Percentiles rank a stretch among this genome's conserved stretches.
Conservation (phyloP, 23 tunicate species). For the Halocynthia roretzi region DNA sequence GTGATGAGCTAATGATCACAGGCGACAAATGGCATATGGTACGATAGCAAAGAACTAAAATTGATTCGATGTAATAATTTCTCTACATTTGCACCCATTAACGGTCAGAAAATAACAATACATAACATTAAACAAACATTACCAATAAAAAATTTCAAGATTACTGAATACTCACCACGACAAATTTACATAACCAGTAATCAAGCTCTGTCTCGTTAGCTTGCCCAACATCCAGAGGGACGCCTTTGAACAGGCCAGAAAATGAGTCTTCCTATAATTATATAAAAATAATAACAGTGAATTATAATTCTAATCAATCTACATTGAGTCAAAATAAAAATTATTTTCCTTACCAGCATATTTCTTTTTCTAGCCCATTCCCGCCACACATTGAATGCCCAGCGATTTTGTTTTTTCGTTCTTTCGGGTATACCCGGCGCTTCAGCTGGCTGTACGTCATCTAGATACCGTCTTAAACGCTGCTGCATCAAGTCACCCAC, state of each 20-base stretch:
- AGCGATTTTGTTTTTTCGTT: conserved; percentile 89
- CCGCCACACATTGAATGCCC: conserved; percentile 98
- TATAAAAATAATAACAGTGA: neutral
- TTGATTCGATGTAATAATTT: no score
- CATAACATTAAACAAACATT: no score
- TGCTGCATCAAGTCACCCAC: conserved; percentile 15
- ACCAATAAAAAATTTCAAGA: neutral
- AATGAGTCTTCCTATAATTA: conserved; percentile 14
- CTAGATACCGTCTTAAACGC: conserved; percentile 11
- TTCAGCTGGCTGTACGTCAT: conserved; percentile 74
- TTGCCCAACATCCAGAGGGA: conserved; percentile 91
- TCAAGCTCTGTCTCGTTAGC: conserved; percentile 76
- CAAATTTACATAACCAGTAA: conserved; percentile 88
- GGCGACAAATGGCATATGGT: no score
- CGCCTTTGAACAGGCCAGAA: conserved; percentile 28
- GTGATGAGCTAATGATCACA: no score
- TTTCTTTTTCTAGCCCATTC: conserved; percentile 94
- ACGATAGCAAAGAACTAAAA: no score
- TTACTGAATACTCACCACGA: conserved; percentile 31
- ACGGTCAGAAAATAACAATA: no score
- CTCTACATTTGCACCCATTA: no score
- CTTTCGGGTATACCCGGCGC: conserved; percentile 94
- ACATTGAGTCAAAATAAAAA: neutral
- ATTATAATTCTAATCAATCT: neutral
- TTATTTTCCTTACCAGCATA: conserved; percentile 30